Base-by-base conservation (phyloP, 37 sponge, comb jelly and placozoan genomes). In the Oopsacas minuta region DNA sequence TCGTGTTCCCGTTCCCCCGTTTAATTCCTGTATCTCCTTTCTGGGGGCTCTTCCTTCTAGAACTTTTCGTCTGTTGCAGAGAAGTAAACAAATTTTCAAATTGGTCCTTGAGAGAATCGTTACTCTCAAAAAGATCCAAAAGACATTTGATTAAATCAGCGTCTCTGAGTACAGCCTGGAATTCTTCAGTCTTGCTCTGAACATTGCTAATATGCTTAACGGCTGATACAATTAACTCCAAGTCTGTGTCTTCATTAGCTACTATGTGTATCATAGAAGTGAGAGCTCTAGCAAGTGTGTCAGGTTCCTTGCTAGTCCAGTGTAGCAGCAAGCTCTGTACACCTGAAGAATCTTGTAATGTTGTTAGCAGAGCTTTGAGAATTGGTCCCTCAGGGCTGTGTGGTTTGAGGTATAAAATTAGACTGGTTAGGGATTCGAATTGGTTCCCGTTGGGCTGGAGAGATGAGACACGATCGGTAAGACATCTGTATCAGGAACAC, bases 291-390 rank as follows among this genome's bases (percentile, higher is more conserved):
- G 75, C 75, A 34, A 61, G 75, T 10, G 75, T 61, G 20, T 61
- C 75, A 3, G 75, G 75, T 5, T 25, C 75, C 30, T 12, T 3
- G 22, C 28, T 10, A 34, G 75, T 61, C 75, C 75, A 61, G 75
- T 61, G 75, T n/a, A 61, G 75, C 28, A 61, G 75, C 75, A 61
- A 34, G 22, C 75, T 12, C 28, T 61, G 75, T n/a, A 61, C 75
- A 3, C 75, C 75, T 10, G 75, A 34, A 20, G 75, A 61, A 12
- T 61, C 75, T 34, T 25, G 75, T 25, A 61, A 34, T n/a, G 75
- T 32, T 12, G 75, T n/a, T 5, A 61, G 3, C 22, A 61, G 75
- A 3, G 75, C 75, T 12, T 12, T 61, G 75, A 61, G 75, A n/a
- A 61, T 61, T 3, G 75, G 75, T 32, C 75, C 75, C 30, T 61